Evolutionary conservation across 1,140 invertebrate genomes (phyloP).

Genomic region (Philaenus spumarius): DNA sequence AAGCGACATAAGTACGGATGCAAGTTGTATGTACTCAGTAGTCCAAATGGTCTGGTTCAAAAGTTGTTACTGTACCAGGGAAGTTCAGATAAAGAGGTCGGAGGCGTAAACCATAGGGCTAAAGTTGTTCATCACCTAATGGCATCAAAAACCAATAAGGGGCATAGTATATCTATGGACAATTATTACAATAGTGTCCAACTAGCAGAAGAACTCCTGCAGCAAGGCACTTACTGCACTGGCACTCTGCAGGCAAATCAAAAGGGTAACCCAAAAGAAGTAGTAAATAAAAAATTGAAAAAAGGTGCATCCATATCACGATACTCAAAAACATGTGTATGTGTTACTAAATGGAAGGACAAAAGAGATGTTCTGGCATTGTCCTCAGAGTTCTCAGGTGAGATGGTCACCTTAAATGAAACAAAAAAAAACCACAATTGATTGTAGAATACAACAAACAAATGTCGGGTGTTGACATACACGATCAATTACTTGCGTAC

Average conservation of each 20-base stretch:
- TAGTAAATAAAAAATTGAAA: conserved; percentile 37
- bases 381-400: conserved; percentile 9
- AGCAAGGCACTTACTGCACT: too few relatives aligned
- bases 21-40: conserved; percentile 27
- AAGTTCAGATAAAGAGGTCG: conserved; percentile 10
- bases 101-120: conserved; percentile 6
- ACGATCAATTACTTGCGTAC: too few relatives aligned
- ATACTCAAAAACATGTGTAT: conserved; percentile 37
- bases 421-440: too few relatives aligned
- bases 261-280: conserved; percentile 35
- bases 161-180: background rate
- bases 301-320: conserved; percentile 32
- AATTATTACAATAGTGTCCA: conserved; percentile 27
- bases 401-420: background rate
- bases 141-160: background rate
- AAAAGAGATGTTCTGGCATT: conserved; percentile 29
- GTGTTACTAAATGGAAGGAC: conserved; percentile 40
- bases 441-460: too few relatives aligned
- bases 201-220: too few relatives aligned
- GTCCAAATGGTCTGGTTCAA: conserved; percentile 15
- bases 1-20: conserved; percentile 30
- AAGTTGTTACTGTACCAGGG: conserved; percentile 14
- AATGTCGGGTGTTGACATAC: too few relatives aligned
- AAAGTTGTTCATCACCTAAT: conserved; percentile 17
- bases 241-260: conserved; percentile 5